These are phyloP conservation scores for Spheniscus humboldti DNA, from an alignment of 2,797 vertebrate genomes.

Conservation along the genomic window DNA sequence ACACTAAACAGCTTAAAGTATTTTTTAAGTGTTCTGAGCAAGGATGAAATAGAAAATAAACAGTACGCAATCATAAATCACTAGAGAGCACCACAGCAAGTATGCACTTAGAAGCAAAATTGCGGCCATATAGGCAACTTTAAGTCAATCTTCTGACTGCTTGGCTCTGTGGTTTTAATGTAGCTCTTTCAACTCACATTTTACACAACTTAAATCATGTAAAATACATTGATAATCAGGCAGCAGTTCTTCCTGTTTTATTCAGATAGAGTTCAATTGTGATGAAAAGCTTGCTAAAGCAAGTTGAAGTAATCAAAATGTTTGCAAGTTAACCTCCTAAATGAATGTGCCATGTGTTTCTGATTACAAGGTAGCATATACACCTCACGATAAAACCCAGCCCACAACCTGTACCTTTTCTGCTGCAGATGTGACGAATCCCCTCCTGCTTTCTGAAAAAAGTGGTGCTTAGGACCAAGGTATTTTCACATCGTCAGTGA, in stretches of 20 bases:
- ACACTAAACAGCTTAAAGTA: neutral
- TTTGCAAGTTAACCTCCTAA: neutral
- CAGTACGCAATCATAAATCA: neutral
- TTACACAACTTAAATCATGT: neutral
- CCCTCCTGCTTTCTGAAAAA: neutral
- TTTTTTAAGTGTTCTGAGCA: neutral
- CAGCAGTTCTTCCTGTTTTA: neutral
- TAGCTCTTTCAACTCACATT: neutral
- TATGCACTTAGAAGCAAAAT: neutral
- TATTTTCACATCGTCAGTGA: neutral
- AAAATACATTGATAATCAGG: neutral
- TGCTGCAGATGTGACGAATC: neutral
- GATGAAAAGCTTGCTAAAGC: neutral
- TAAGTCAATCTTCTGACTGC: neutral
- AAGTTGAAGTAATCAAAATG: accelerated
- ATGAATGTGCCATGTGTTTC: neutral
- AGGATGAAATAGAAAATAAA: neutral
- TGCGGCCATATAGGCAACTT: neutral
- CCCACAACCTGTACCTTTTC: neutral
- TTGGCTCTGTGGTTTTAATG: neutral
- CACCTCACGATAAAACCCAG: neutral
- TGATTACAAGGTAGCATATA: neutral
- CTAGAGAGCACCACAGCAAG: neutral
- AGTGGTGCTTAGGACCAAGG: neutral
- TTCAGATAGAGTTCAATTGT: neutral